Conservation (phyloP, 53 echinoderm and acorn worm genomes). For the Hippasteria phrygiana region DNA sequence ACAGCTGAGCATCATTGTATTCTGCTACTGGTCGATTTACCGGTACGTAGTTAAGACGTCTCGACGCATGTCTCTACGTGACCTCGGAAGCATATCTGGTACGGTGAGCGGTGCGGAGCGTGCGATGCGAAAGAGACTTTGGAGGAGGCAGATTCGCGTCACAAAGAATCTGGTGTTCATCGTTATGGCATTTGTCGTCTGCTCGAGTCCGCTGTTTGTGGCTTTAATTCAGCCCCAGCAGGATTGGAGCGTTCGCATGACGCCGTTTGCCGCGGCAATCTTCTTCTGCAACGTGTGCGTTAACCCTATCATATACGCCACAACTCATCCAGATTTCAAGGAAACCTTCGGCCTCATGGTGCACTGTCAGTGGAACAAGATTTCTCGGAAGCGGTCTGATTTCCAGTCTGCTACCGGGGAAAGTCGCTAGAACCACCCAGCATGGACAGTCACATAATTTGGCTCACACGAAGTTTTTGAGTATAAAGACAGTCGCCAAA, state of each 20-base stretch:
- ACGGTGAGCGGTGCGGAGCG: neutral
- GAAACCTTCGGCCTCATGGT: neutral
- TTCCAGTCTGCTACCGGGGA: too few species aligned
- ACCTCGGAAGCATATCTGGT: neutral
- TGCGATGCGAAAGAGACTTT: neutral
- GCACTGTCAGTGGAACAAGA: neutral
- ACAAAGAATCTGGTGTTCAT: constrained; percentile 7
- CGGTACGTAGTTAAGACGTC: constrained; percentile 20
- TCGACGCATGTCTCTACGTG: neutral
- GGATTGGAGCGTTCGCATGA: neutral
- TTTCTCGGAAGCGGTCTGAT: too few species aligned
- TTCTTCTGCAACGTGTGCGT: neutral
- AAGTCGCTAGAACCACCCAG: too few species aligned
- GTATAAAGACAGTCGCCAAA: too few species aligned
- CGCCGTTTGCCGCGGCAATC: neutral
- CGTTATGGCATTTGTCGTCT: neutral
- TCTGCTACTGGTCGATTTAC: constrained; percentile 11
- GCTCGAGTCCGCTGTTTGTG: neutral
- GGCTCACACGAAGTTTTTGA: too few species aligned
- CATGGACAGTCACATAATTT: too few species aligned
- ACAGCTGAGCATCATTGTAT: neutral
- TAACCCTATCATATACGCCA: neutral
- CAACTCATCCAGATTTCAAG: neutral
- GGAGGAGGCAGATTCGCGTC: constrained; percentile 10
- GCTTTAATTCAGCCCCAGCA: neutral